phyloP scores from a whole-genome alignment of 2,888 invertebrate species.

The Pediacus dermestoides region DNA sequence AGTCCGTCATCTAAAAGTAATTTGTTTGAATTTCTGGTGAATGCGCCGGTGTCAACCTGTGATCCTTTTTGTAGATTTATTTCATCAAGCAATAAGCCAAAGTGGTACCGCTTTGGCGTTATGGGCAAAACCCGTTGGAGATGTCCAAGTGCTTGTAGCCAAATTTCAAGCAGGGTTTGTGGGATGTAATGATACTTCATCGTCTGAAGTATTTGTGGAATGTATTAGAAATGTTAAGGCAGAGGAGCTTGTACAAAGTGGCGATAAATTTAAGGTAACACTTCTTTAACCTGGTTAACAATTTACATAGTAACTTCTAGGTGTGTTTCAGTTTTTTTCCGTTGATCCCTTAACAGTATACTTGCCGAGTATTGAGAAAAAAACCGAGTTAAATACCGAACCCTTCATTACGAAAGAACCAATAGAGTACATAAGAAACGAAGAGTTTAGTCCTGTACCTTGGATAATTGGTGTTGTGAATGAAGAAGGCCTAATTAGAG shows the following conservation, averaged over 20 bases:
- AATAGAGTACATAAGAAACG: conserved; percentile 39
- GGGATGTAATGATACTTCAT: conserved; percentile 38
- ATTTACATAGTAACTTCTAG: no score
- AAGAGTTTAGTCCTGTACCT: conserved; percentile 48
- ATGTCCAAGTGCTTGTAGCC: conserved; percentile 35
- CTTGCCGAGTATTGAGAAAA: conserved; percentile 49
- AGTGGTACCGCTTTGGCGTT: conserved; percentile 50
- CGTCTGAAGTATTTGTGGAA: conserved; percentile 40
- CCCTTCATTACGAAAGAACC: conserved; percentile 51
- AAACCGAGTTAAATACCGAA: conserved; percentile 34
- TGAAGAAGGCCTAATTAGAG: conserved; percentile 52
- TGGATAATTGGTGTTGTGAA: conserved; percentile 51
- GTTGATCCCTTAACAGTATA: conserved; percentile 52
- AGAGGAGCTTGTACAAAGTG: conserved; percentile 42
- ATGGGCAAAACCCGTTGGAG: conserved; percentile 39
- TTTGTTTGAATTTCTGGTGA: no score
- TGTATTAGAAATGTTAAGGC: conserved; percentile 47
- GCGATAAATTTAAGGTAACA: conserved; percentile 48
- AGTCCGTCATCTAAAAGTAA: conserved; percentile 44
- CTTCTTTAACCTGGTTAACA: no score
- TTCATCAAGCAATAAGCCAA: conserved; percentile 48
- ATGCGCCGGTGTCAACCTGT: no score
- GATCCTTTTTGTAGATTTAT: conserved; percentile 38
- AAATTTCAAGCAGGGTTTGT: conserved; percentile 45
- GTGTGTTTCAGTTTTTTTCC: conserved; percentile 48